Evolutionary conservation across 2,113 vertebrate species (phyloP).

Genomic region (Pelodiscus sinensis): DNA sequence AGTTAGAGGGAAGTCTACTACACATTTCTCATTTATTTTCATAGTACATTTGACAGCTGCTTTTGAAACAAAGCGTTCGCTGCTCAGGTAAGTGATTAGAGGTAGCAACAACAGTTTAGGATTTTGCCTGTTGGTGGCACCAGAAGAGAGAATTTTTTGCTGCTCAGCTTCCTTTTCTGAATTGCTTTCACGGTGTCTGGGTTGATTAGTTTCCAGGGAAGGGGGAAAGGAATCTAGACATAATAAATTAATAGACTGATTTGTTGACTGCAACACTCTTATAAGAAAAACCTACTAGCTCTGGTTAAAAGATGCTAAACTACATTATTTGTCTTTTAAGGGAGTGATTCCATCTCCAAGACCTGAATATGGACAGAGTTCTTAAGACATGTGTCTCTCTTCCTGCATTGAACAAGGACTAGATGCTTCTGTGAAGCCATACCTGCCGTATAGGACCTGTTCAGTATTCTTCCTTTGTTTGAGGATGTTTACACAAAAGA

Average conservation of each 20-base stretch:
- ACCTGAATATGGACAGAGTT: neutral
- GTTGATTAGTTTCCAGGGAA: neutral
- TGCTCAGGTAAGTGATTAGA: neutral
- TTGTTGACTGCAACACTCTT: neutral
- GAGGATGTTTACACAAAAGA: neutral
- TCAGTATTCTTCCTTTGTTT: neutral
- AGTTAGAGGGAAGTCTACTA: neutral
- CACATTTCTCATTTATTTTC: neutral
- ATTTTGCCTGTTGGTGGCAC: neutral
- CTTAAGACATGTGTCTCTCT: rapidly evolving
- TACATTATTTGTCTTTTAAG: neutral
- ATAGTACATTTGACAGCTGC: neutral
- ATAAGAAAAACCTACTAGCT: neutral
- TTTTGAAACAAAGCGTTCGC: neutral
- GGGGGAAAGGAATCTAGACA: neutral
- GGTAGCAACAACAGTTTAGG: neutral
- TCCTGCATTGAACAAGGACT: neutral
- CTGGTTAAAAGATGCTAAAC: neutral
- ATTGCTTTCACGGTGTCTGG: neutral
- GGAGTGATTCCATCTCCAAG: neutral
- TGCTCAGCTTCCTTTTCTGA: neutral
- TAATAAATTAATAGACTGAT: neutral
- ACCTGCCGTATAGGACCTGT: neutral
- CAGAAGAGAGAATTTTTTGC: neutral
- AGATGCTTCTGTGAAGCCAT: neutral